Base-by-base conservation (phyloP, 2,113 vertebrate genomes). In the Ariopsis seemanni region DNA sequence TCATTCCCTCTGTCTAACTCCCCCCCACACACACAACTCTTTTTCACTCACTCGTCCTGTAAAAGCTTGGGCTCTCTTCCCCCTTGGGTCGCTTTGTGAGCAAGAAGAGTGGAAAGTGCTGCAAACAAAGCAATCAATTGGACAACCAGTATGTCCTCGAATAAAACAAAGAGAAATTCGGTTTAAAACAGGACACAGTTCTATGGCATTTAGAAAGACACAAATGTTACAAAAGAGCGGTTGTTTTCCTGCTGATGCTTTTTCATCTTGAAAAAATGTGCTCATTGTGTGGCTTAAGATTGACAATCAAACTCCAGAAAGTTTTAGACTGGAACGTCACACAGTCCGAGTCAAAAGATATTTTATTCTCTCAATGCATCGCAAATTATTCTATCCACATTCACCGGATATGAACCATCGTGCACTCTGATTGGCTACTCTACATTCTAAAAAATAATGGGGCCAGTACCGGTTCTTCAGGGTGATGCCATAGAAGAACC, bases 71-170 rank as follows among this genome's bases (percentile, higher is more conserved):
- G 30, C 42, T 85, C 53, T 65, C 60, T 50, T 52, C 27, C 83
- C 52, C 57, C 53, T 5, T 7, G 69, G 83, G 85, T 74, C 52
- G 57, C 74, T 81, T 82, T 80, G 63, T 74, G 79, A 63, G 48
- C 55, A 79, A 85, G 83, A 81, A 14, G 55, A 62, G 57, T 75
- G 53, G 81, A 85, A 77, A 82, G 42, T 78, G 65, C 12, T 67
- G 84, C 74, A 86, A 77, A 84, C 82, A 79, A 86, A 89, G 55
- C 52, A 58, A 88, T 88, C 55, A 62, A 84, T 88, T 84, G 71
- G 57, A 85, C 79, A 82, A 79, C 83, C 60, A 57, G 65, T 75
- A 30, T 74, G 79, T 85, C 74, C 57, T 60, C 20, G 75, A 74
- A 84, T 81, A 62, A 89, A 84, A 72, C 72, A 87, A 80, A 87